These are phyloP conservation scores for Virgularia gustaviana DNA, from an alignment of 92 coral and sea anemone genomes.

Conservation along the genomic window DNA sequence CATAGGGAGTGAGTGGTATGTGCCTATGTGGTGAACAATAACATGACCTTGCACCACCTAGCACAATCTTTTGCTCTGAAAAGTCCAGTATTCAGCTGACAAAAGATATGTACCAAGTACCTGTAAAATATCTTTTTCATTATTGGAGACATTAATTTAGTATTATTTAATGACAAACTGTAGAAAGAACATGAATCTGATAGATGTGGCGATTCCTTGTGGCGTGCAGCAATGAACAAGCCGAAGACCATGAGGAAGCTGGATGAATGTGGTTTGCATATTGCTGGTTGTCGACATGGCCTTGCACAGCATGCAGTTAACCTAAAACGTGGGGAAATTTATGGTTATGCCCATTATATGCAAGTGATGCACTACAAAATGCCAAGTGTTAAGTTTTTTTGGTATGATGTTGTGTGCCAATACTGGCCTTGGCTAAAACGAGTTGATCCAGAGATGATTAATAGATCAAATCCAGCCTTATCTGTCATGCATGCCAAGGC, in stretches of 20 bases:
- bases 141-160: too few species aligned
- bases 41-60: too few species aligned
- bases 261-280: conserved; percentile 31
- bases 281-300: conserved; percentile 32
- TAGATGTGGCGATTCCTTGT: conserved; percentile 4
- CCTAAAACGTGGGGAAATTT: conserved; percentile 32
- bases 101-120: too few species aligned
- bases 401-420: conserved; percentile 53
- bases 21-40: too few species aligned
- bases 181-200: neutral
- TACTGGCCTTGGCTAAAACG: conserved; percentile 70
- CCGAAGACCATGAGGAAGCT: conserved; percentile 25
- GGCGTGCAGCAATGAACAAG: conserved; percentile 19
- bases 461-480: conserved; percentile 61
- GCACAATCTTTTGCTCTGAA: too few species aligned
- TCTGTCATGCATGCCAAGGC: conserved; percentile 71
- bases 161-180: neutral
- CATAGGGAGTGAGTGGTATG: too few species aligned
- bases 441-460: conserved; percentile 12
- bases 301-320: conserved; percentile 33
- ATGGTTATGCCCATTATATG: conserved; percentile 32
- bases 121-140: too few species aligned
- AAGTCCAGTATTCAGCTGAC: too few species aligned
- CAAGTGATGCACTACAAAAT: neutral
- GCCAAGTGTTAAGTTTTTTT: neutral